These are phyloP conservation scores for Fabriciana adippe DNA, from an alignment of 2,888 invertebrate species.

Conservation along the genomic window DNA sequence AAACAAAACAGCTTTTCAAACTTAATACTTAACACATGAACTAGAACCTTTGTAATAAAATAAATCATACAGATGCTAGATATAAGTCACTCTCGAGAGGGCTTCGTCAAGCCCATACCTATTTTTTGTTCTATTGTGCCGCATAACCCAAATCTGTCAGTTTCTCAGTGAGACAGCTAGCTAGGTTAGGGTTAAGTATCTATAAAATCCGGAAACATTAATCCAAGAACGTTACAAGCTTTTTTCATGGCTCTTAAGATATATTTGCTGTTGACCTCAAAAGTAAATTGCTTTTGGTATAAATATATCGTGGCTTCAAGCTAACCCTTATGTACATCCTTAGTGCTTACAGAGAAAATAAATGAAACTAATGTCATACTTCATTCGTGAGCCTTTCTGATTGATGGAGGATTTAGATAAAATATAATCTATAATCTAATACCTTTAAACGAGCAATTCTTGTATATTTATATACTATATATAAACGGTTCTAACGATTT, in stretches of 20 bases:
- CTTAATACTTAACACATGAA: too few relatives aligned
- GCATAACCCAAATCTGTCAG: conserved; percentile 41
- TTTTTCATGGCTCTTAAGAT: conserved; percentile 17
- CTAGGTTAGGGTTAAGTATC: conserved; percentile 33
- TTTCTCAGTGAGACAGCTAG: conserved; percentile 27
- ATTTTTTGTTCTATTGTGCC: conserved; percentile 39
- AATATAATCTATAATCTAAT: too few relatives aligned
- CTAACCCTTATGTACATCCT: conserved; percentile 9
- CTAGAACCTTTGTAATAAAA: conserved; percentile 7
- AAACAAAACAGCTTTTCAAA: too few relatives aligned
- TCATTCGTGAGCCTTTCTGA: neutral
- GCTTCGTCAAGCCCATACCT: conserved; percentile 29
- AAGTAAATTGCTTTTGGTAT: conserved; percentile 20
- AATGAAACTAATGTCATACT: neutral
- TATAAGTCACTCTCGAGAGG: conserved; percentile 21
- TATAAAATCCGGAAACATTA: conserved; percentile 20
- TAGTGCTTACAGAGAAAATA: conserved; percentile 13
- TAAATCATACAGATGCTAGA: neutral
- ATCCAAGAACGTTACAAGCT: conserved; percentile 16
- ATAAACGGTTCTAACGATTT: too few relatives aligned
- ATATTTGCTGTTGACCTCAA: conserved; percentile 16
- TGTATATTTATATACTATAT: too few relatives aligned
- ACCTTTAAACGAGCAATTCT: too few relatives aligned
- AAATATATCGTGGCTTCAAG: conserved; percentile 11
- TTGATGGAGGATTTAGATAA: too few relatives aligned